phyloP scores from a whole-genome alignment of 2,797 vertebrate genomes.

The Pangasius larnaudii region DNA sequence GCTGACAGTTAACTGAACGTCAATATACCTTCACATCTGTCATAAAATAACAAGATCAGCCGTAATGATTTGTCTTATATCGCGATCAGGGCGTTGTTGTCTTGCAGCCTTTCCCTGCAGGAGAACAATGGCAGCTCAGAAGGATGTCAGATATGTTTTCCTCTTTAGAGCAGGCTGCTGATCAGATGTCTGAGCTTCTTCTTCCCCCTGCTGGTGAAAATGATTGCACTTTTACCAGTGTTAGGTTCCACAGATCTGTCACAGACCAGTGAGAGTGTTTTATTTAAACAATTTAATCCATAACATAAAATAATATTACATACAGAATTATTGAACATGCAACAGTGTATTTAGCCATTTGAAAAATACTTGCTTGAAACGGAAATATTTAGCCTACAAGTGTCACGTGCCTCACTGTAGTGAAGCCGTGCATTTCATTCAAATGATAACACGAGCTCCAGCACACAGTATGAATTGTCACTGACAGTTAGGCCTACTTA shows the following conservation, averaged over 20 bases:
- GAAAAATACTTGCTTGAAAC: not conserved
- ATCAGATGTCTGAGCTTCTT: conserved; percentile 5
- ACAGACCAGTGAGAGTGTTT: not conserved
- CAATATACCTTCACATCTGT: not conserved
- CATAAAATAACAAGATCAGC: not conserved
- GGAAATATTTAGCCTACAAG: not conserved
- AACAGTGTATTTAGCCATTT: not conserved
- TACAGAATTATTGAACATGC: not conserved
- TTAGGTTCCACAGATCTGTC: not conserved
- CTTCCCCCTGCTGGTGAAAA: conserved; percentile 44
- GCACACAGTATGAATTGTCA: not conserved
- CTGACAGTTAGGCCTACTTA: not conserved
- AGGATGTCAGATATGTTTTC: not conserved
- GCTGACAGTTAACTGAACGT: not conserved
- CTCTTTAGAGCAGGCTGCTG: not conserved
- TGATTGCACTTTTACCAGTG: not conserved
- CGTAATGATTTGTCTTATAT: not conserved
- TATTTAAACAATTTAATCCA: too few species aligned
- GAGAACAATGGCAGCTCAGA: not conserved
- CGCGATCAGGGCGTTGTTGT: not conserved
- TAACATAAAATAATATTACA: not conserved
- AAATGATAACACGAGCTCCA: not conserved
- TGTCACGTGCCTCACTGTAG: not conserved
- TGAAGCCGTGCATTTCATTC: not conserved
- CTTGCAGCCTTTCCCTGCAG: not conserved